These are phyloP conservation scores for Mylabris sibirica DNA, from an alignment of 2,888 invertebrate genomes.

Conservation along the genomic window DNA sequence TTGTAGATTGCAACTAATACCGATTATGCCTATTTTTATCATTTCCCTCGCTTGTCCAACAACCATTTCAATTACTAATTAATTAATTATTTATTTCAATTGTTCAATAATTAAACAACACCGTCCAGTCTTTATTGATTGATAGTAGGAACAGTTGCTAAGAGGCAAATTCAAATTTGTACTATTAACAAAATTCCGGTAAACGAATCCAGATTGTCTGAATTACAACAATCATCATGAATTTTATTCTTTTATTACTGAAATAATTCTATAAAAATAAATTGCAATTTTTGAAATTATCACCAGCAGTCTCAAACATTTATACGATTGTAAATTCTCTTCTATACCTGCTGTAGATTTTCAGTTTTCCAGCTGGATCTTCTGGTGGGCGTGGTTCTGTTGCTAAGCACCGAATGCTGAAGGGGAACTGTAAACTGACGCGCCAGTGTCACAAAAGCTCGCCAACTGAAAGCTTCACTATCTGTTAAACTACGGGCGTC, in stretches of 20 bases:
- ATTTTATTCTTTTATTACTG: too few species aligned
- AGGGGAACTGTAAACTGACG: constrained; percentile 54
- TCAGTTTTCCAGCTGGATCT: constrained; percentile 40
- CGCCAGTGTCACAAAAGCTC: constrained; percentile 53
- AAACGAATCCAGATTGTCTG: not conserved
- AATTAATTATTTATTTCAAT: not conserved
- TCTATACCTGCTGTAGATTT: not conserved
- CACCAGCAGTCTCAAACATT: not conserved
- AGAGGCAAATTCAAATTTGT: not conserved
- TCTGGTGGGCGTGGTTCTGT: constrained; percentile 54
- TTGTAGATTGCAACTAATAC: constrained; percentile 1
- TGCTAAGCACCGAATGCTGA: constrained; percentile 57
- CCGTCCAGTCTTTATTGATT: not conserved
- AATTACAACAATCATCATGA: too few species aligned
- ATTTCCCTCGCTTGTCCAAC: not conserved
- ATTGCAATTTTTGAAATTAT: too few species aligned
- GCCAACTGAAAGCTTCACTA: constrained; percentile 37
- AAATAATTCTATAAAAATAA: too few species aligned
- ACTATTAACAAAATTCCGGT: not conserved
- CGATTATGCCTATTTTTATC: not conserved
- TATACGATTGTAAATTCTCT: not conserved
- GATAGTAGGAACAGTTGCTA: not conserved
- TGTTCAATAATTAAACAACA: not conserved
- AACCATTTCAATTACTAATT: not conserved
- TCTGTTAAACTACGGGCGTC: too few species aligned